Conservation (phyloP, 2,888 invertebrate species). For the Thera obeliscata region DNA sequence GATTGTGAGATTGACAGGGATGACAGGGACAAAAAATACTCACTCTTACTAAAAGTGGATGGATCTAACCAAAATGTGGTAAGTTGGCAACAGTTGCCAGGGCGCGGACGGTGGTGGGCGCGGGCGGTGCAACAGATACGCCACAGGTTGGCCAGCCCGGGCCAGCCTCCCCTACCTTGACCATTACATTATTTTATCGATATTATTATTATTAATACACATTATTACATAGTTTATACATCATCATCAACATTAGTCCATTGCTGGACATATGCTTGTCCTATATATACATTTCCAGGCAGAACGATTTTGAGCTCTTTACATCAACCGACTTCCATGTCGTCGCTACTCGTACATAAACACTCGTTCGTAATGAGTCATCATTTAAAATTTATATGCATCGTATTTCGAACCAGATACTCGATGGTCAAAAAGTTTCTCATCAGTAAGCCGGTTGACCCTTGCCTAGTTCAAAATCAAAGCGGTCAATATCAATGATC, state of each 20-base stretch:
- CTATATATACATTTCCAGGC: too few species aligned
- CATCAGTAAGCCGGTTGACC: neutral
- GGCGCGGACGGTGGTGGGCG: conserved; percentile 46
- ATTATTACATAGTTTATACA: too few species aligned
- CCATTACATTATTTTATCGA: conserved; percentile 78
- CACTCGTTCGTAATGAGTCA: too few species aligned
- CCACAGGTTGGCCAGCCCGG: conserved; percentile 82
- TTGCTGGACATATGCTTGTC: too few species aligned
- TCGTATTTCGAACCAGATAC: conserved; percentile 40
- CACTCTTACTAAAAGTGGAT: neutral
- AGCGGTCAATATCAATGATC: conserved; percentile 16
- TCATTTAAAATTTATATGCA: too few species aligned
- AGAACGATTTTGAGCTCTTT: too few species aligned
- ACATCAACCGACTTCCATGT: too few species aligned
- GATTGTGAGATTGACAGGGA: too few species aligned
- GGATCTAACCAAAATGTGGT: conserved; percentile 5
- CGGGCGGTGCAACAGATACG: conserved; percentile 82
- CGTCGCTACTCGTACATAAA: too few species aligned
- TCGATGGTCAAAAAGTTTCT: conserved; percentile 38
- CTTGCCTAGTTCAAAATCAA: neutral
- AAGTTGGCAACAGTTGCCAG: conserved; percentile 39
- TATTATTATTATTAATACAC: conserved; percentile 48
- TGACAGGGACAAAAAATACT: neutral
- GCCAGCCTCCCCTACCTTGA: conserved; percentile 57
- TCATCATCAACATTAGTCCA: too few species aligned